Evolutionary conservation across 2,888 invertebrate species (phyloP).

Genomic region (Periphyllus acericola): DNA sequence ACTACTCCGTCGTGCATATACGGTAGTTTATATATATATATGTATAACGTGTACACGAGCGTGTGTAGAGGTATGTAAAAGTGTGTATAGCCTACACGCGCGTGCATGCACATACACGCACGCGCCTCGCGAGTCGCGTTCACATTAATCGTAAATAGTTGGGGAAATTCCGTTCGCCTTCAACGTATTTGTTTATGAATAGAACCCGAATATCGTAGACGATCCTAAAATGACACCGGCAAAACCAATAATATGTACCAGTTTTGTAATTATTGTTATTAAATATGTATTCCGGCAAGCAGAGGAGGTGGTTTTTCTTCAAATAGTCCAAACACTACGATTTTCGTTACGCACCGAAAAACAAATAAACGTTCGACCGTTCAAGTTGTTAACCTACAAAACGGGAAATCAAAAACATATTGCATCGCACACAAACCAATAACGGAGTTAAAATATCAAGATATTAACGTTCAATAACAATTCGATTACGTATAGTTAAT

Average conservation of each 20-base stretch:
- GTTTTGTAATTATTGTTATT: too few species aligned
- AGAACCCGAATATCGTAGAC: neutral
- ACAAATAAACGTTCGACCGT: too few species aligned
- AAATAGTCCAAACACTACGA: neutral
- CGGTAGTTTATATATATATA: neutral
- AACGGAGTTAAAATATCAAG: too few species aligned
- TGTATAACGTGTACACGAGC: neutral
- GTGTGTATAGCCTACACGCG: neutral
- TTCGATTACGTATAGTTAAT: too few species aligned
- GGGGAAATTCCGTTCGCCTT: slow-evolving; percentile 16
- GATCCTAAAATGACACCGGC: neutral
- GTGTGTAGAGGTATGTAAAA: neutral
- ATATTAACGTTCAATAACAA: too few species aligned
- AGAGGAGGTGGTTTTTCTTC: neutral
- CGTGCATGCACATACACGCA: neutral
- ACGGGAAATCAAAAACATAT: too few species aligned
- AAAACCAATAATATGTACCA: neutral
- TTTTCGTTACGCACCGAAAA: too few species aligned
- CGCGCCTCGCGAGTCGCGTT: neutral
- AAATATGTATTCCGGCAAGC: too few species aligned
- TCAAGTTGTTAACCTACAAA: too few species aligned
- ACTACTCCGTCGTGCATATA: neutral
- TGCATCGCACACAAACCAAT: too few species aligned
- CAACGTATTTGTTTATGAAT: neutral
- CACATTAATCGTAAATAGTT: neutral